Base-by-base conservation (phyloP, 2,888 invertebrate genomes). In the Oithona nana region DNA sequence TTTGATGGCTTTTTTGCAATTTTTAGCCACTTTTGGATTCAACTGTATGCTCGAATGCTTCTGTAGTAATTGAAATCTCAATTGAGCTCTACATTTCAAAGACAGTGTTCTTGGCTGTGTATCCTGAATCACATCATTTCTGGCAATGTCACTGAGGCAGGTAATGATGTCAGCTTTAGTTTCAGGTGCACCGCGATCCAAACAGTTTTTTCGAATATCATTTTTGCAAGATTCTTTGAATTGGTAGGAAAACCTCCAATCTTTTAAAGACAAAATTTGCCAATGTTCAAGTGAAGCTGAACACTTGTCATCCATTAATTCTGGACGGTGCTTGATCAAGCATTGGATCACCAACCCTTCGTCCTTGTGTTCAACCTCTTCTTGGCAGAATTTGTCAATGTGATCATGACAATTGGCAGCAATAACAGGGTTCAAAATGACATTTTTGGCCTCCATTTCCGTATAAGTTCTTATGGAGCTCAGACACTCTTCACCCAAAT, bases 261-360 rank as follows among this genome's bases (percentile, higher is more conserved):
- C 89, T 73, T 93, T 89, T 66, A 97, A 73, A 1, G 89, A 85
- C 65, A 94, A 86, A 65, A 94, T 86, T 75, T 98, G 97, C 71
- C 94, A 93, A 76, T 98, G 97, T 75, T 97, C 95, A 58, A 98
- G 85, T 65, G 92, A 90, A 48, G 88, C 87, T 66, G 85, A 80
- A 73, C 97, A 97, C 73, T 92, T 89, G 68, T 88, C 84, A 72
- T 89, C 89, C 54, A 54, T 54, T 3, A 16, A 20, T 24, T 54
- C 54, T 11, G 20, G 13, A 75, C 95, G 97, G 72, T 92, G 86
- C 48, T 83, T 77, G 64, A 95, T 87, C 60, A 98, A 78, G 74
- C 97, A 98, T 65, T 92, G 88, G 83, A 98, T 86, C 68, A 94
- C 80, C 68, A 92, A 88, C 64, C 88, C 88, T 70, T 86, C 84